phyloP scores from a whole-genome alignment of 2,888 invertebrate genomes.

The Lasioglossum leucozonium region DNA sequence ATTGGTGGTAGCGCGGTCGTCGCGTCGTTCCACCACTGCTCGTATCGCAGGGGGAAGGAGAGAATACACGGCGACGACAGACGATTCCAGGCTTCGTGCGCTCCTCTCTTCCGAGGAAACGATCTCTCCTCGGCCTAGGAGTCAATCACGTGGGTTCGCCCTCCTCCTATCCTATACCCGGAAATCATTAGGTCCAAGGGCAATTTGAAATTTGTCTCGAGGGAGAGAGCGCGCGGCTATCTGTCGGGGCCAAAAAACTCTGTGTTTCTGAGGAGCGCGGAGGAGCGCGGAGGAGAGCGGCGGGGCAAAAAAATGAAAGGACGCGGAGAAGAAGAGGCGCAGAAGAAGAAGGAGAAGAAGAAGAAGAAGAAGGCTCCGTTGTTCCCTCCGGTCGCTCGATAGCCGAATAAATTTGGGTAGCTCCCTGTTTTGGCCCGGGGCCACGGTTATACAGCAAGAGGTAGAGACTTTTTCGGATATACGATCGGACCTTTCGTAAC shows the following conservation, averaged over 20 bases:
- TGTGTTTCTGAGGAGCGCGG: slow-evolving; percentile 43
- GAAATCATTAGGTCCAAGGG: slow-evolving; percentile 78
- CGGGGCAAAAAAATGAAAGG: slow-evolving; percentile 58
- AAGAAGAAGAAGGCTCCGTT: slow-evolving; percentile 19
- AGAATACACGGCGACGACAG: slow-evolving; percentile 3
- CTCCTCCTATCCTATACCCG: slow-evolving; percentile 69
- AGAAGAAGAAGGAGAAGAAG: slow-evolving; percentile 21
- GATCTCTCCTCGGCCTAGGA: background rate
- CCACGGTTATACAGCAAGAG: slow-evolving; percentile 67
- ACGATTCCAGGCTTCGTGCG: background rate
- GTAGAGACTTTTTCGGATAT: slow-evolving; percentile 73
- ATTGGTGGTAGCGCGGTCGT: slow-evolving; percentile 78
- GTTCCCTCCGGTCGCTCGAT: slow-evolving; percentile 69
- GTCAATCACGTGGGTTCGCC: slow-evolving; percentile 33
- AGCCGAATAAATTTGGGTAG: slow-evolving; percentile 83
- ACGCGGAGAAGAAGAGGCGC: slow-evolving; percentile 22
- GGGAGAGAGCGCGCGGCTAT: slow-evolving; percentile 34
- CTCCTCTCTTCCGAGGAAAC: background rate
- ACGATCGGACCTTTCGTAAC: slow-evolving; percentile 76
- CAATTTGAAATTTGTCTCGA: slow-evolving; percentile 74
- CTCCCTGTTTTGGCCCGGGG: slow-evolving; percentile 83
- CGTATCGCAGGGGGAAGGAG: background rate
- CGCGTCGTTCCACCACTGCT: background rate
- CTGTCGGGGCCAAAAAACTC: slow-evolving; percentile 52
- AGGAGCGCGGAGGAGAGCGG: slow-evolving; percentile 22